These are phyloP conservation scores for Perdita meconis DNA, from an alignment of 2,888 invertebrate genomes.

Conservation along the genomic window DNA sequence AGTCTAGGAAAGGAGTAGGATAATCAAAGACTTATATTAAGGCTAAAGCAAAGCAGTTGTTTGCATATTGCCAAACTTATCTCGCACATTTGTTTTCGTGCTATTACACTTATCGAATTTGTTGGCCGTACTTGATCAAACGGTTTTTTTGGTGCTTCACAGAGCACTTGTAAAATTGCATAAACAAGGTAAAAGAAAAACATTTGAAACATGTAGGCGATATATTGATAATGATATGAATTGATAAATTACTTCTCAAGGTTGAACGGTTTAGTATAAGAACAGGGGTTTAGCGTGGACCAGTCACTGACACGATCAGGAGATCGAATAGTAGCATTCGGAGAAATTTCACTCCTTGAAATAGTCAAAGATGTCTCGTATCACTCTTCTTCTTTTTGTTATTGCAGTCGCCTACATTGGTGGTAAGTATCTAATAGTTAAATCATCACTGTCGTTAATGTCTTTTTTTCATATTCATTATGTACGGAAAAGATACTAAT, in stretches of 20 bases:
- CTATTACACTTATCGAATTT: too few species aligned
- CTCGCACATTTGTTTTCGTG: too few species aligned
- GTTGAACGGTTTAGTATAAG: slow-evolving; percentile 12
- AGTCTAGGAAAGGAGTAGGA: too few species aligned
- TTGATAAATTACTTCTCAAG: background rate
- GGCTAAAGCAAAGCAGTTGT: too few species aligned
- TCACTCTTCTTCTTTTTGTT: slow-evolving; percentile 14
- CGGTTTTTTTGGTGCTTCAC: too few species aligned
- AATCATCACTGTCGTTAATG: too few species aligned
- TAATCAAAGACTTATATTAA: too few species aligned
- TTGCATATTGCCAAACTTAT: too few species aligned
- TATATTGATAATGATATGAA: background rate
- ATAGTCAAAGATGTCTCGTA: slow-evolving; percentile 27
- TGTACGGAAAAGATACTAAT: too few species aligned
- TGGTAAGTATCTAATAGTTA: slow-evolving; percentile 29
- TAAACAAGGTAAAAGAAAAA: background rate
- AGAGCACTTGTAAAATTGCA: background rate
- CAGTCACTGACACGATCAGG: background rate
- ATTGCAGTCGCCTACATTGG: slow-evolving; percentile 4
- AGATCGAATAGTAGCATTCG: background rate
- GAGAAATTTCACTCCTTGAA: background rate
- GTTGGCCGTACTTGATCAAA: too few species aligned
- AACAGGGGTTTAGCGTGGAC: background rate
- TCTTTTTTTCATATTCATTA: too few species aligned
- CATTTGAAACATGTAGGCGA: background rate